These are phyloP conservation scores for Epizoanthus ramosus DNA, from an alignment of 92 coral and sea anemone genomes.

Conservation along the genomic window DNA sequence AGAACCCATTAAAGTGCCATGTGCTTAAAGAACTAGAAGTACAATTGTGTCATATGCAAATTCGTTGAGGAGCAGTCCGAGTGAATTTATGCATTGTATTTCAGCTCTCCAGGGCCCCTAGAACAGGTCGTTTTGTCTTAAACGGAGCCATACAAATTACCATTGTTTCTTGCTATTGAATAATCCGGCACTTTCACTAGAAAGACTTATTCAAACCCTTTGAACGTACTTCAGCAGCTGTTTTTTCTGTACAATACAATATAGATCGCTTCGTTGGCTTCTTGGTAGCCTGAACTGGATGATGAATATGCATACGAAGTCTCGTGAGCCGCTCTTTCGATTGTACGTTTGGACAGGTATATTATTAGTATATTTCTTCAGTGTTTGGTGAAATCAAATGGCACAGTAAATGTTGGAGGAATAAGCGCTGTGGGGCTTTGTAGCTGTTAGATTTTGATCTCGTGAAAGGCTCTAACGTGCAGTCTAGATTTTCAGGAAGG, in stretches of 20 bases:
- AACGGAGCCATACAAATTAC: conserved; percentile 6
- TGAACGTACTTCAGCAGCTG: conserved; percentile 13
- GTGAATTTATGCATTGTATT: conserved; percentile 29
- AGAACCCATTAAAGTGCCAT: conserved; percentile 26
- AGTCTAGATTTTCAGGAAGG: too few relatives aligned
- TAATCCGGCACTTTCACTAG: not conserved
- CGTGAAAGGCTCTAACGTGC: too few relatives aligned
- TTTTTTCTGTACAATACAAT: conserved; percentile 26
- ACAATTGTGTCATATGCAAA: conserved; percentile 33
- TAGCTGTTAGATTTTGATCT: too few relatives aligned
- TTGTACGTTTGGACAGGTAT: too few relatives aligned
- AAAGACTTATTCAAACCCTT: not conserved
- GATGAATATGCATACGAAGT: too few relatives aligned
- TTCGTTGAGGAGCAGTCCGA: conserved; percentile 29
- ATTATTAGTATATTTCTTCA: too few relatives aligned
- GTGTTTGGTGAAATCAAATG: too few relatives aligned
- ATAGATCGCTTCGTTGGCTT: not conserved
- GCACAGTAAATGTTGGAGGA: too few relatives aligned
- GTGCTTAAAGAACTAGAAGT: conserved; percentile 29
- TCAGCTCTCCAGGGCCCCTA: conserved; percentile 3
- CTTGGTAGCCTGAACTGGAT: not conserved
- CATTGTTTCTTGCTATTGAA: conserved; percentile 6
- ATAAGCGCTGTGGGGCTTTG: too few relatives aligned
- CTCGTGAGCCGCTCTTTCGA: too few relatives aligned
- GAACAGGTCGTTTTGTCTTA: conserved; percentile 18